Base-by-base conservation (phyloP, 2,888 invertebrate species). In the Drosophila heteroneura region DNA sequence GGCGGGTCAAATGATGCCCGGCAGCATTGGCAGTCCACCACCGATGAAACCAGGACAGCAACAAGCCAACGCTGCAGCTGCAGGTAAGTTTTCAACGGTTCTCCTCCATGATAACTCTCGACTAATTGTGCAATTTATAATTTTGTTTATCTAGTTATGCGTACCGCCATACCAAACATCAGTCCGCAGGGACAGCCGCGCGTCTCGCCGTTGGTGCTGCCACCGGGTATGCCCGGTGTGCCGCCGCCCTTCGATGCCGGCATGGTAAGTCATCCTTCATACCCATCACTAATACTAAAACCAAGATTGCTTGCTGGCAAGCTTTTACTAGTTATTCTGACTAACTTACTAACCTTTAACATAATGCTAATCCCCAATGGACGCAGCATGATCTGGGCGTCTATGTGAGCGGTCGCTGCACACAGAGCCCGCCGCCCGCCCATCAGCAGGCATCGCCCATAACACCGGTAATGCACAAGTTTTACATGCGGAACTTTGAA, bases 351-450 rank as follows among this genome's bases (percentile, higher is more conserved):
- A 58, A 41, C 44, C 47, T 44, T 22, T 58, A 32, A 44, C 22
- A 44, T 30, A 44, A 68, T 52, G 14, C 35, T 26, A 78, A 68
- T 47, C 19, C 51, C 44, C 51, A 41, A 41, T 87, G 93, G 93
- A 93, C 90, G 93, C 95, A 96, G 96, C 95, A 94, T 92, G 95
- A 95, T 89, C 94, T 95, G 83, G 92, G 93, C 76, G 92, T 89
- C 51, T 93, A 92, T 86, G 90, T 91, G 67, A 92, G 94, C 92
- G 92, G 95, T 90, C 82, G 90, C 56, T 78, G 83, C 12, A 82
- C 91, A 9, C 96, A 96, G 94, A 96, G 96, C 93, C 97, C 97
- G 91, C 97, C 97, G 92, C 97, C 97, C 92, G 97, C 97, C 86
- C 97, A 97, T 94, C 97, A 97, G 95, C 97, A 96, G 93, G 95